A percentile compares a stretch with the other conserved stretches of the same genome.
These are phyloP conservation scores for Notothenia rossii DNA, from an alignment of 2,113 vertebrate species.

Conservation along the genomic window DNA sequence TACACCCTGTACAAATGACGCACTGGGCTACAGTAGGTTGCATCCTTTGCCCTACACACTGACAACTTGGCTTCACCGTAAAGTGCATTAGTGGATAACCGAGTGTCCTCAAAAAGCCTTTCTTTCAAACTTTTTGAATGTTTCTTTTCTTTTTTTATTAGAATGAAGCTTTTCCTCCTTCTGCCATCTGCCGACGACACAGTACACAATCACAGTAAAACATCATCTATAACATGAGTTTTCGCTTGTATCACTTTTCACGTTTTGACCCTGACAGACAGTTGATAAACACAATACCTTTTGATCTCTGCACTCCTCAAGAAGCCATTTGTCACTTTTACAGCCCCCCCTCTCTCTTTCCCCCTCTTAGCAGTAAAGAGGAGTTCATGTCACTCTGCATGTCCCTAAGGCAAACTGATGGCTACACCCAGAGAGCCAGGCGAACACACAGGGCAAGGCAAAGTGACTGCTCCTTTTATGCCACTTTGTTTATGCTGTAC, in stretches of 20 bases:
- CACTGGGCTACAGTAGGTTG: not conserved
- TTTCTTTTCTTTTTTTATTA: not conserved
- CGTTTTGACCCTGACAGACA: not conserved
- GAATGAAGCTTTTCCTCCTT: not conserved
- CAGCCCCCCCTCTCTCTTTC: not conserved
- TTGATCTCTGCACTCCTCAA: slow-evolving; percentile 43
- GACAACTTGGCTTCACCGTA: slow-evolving; percentile 16
- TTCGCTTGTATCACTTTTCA: not conserved
- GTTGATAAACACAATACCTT: slow-evolving; percentile 26
- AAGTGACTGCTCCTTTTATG: slow-evolving; percentile 82
- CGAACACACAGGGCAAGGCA: slow-evolving; percentile 42
- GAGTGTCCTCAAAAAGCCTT: not conserved
- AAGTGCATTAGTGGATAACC: slow-evolving; percentile 7
- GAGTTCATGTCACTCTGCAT: slow-evolving; percentile 61
- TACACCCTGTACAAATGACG: slow-evolving; percentile 13
- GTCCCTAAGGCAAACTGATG: slow-evolving; percentile 64
- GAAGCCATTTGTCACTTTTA: slow-evolving; percentile 70
- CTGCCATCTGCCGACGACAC: not conserved
- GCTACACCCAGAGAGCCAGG: slow-evolving; percentile 55
- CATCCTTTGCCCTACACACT: slow-evolving; percentile 5
- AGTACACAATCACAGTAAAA: not conserved
- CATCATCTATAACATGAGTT: not conserved
- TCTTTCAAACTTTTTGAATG: not conserved
- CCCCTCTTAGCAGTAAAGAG: slow-evolving; percentile 44
- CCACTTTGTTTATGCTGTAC: slow-evolving; percentile 63